A percentile compares a stretch with the other conserved stretches of the same genome.
These are phyloP conservation scores for Acanthaster planci DNA, from an alignment of 35 echinoderm and acorn worm genomes.

Conservation along the genomic window DNA sequence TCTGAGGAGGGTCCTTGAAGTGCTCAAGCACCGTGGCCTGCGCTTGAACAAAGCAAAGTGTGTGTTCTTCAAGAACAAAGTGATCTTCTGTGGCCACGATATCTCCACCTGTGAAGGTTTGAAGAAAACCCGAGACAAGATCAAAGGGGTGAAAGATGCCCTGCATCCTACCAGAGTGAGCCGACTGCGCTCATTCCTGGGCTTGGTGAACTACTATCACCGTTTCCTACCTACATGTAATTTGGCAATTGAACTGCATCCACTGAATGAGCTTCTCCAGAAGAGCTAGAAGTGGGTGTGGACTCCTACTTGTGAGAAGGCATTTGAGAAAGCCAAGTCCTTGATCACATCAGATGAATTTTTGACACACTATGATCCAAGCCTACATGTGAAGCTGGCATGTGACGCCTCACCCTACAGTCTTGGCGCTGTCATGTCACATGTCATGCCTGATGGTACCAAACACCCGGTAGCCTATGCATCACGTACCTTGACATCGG, in stretches of 20 bases:
- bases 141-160: constrained; percentile 52
- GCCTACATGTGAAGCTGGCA: constrained; percentile 23
- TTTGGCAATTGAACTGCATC: constrained; percentile 43
- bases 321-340: constrained; percentile 54
- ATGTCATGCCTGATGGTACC: constrained; percentile 49
- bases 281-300: constrained; percentile 51
- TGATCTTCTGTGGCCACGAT: constrained; percentile 39
- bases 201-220: constrained; percentile 65
- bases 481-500: constrained; percentile 48
- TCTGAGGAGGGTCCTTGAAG: constrained; percentile 24
- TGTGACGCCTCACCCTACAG: constrained; percentile 68
- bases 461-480: constrained; percentile 69
- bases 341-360: constrained; percentile 33
- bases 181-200: constrained; percentile 53
- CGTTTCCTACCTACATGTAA: constrained; percentile 65
- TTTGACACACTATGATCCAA: constrained; percentile 63
- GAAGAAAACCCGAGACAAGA: constrained; percentile 42
- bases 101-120: constrained; percentile 43
- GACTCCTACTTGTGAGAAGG: constrained; percentile 11
- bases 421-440: too few species aligned
- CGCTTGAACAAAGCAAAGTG: constrained; percentile 58
- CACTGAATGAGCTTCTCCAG: constrained; percentile 44
- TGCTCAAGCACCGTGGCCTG: constrained; percentile 36
- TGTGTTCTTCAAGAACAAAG: constrained; percentile 37
- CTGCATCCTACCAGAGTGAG: constrained; percentile 45